Conservation (phyloP, 35 echinoderm and acorn worm species). For the Nesometra sesokonis region DNA sequence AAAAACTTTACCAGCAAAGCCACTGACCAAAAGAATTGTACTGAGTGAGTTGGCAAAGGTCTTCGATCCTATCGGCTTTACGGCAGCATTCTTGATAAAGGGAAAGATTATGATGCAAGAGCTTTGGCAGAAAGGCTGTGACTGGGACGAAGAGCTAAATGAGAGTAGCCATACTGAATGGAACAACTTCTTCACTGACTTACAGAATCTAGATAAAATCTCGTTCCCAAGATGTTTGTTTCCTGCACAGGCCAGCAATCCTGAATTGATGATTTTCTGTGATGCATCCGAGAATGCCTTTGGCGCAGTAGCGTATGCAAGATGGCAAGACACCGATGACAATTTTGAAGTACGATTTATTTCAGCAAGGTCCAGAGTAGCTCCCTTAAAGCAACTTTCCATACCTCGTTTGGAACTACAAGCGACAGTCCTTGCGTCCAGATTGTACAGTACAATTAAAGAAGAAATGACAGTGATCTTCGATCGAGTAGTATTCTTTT, state of each 20-base stretch:
- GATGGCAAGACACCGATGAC: conserved; percentile 27
- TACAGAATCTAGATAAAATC: background rate
- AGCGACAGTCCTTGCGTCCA: conserved; percentile 13
- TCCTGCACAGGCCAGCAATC: background rate
- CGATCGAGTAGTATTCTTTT: conserved; percentile 19
- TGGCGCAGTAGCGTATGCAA: conserved; percentile 25
- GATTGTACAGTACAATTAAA: background rate
- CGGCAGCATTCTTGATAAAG: conserved; percentile 14
- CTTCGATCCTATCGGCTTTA: conserved; percentile 47
- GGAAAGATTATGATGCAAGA: conserved; percentile 27
- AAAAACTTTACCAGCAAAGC: background rate
- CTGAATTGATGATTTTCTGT: conserved; percentile 16
- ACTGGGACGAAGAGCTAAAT: conserved; percentile 31
- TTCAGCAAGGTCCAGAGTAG: conserved; percentile 39
- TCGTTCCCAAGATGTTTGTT: conserved; percentile 24
- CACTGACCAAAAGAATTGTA: conserved; percentile 29
- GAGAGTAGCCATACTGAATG: background rate
- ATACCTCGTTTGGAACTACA: conserved; percentile 20
- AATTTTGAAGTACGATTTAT: conserved; percentile 20
- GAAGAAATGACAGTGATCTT: conserved; percentile 16
- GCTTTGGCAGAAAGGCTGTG: conserved; percentile 24
- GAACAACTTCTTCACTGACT: conserved; percentile 1
- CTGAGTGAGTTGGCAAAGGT: conserved; percentile 19
- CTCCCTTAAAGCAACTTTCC: conserved; percentile 24
- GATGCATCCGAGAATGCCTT: conserved; percentile 52